Percentiles rank a stretch among this genome's conserved stretches.
Evolutionary conservation across 1,140 invertebrate genomes (phyloP).

Genomic region (Schmidtea mediterranea): DNA sequence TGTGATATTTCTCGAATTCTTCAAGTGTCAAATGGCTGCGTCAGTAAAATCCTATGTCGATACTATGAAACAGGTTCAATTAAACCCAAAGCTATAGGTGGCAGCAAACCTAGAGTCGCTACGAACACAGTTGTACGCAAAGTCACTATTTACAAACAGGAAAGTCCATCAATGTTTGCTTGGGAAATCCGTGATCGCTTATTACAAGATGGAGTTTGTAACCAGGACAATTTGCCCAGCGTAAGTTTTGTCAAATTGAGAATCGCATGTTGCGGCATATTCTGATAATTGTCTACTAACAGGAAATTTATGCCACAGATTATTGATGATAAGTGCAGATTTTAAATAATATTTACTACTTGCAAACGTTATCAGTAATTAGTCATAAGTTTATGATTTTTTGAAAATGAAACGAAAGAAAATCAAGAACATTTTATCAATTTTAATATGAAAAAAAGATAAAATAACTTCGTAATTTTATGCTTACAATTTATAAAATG

Average conservation of each 20-base stretch:
- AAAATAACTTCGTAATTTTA: too few relatives aligned
- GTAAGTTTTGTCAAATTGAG: constrained; percentile 28
- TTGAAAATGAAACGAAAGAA: too few relatives aligned
- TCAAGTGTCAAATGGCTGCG: constrained; percentile 72
- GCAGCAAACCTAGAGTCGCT: constrained; percentile 71
- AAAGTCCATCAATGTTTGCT: constrained; percentile 80
- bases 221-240: constrained; percentile 84
- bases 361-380: too few relatives aligned
- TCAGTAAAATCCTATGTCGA: constrained; percentile 60
- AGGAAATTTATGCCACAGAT: too few relatives aligned
- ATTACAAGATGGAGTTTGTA: constrained; percentile 69
- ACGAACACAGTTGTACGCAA: constrained; percentile 80
- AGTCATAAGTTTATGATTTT: too few relatives aligned
- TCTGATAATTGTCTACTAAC: too few relatives aligned
- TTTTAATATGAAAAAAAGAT: too few relatives aligned
- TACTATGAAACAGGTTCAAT: constrained; percentile 44
- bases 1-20: constrained; percentile 76
- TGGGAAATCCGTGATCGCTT: constrained; percentile 86
- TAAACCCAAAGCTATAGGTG: constrained; percentile 44
- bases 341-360: too few relatives aligned
- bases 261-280: too few relatives aligned
- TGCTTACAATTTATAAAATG: too few relatives aligned
- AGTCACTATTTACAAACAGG: constrained; percentile 71
- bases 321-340: too few relatives aligned
- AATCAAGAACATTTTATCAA: too few relatives aligned